Evolutionary conservation across 30 jellyfish, hydroid and myxozoan species (phyloP), one percentile per base, ranked within the genome.

Genomic region (Chrysaora quinquecirrha): DNA sequence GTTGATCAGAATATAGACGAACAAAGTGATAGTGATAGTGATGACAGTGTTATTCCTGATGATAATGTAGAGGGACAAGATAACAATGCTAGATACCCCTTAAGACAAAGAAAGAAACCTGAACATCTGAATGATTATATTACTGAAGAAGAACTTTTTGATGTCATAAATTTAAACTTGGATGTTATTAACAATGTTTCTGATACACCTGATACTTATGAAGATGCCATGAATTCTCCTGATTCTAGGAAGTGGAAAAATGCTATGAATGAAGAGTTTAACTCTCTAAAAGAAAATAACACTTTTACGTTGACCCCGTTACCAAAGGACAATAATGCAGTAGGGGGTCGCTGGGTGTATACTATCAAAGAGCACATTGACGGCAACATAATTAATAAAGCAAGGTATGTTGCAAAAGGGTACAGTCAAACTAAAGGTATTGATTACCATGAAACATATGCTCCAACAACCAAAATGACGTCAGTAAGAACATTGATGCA

Each of bases 301-400:
- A 73, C 85, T 24, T 73, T 35, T 73, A 52, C 33, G 25, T 30
- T 25, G 25, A 52, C 25, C 33, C 25, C 30, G 24, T 35, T 73
- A 29, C 76, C 85, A 25, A 22, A 30, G 75, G 85, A 50, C 16
- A 73, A 35, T 31, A 32, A 32, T 4, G 68, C 88, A 49, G 85
- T 73, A 30, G 85, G 85, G 85, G 85, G 85, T 29, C 34, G 76
- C 25, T 73, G 76, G 85, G 85, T 73, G 38, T 73, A 34, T 73
- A 52, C 75, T n/a, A 43, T 71, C 21, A 71, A 71, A 21, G 71
- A 25, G n/a, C 75, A 30, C 7, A 29, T 74, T 16, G 29, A 71
- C 1, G 77, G 77, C 27, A 33, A 24, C 23, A 33, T 20, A 31
- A 24, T 47, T 31, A 34, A 64, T 31, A 2, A 64, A 47, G 77